Evolutionary conservation across 2,888 invertebrate genomes (phyloP).

Genomic region (Mayetiola destructor): DNA sequence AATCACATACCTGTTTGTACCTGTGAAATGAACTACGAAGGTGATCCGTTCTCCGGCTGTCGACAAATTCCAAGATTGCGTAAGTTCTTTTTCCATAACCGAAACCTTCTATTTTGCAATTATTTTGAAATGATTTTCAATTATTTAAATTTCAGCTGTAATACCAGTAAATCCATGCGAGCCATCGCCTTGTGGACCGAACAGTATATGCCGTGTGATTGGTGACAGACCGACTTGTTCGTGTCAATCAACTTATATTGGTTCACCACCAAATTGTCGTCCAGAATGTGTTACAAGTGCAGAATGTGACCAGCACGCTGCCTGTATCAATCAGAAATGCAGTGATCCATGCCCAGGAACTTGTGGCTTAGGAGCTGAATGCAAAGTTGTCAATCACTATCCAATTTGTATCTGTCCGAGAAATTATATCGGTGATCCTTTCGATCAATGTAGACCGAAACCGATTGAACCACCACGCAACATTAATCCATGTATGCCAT

Average conservation of each 20-base stretch:
- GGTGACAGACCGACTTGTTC: constrained; percentile 63
- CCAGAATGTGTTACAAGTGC: constrained; percentile 67
- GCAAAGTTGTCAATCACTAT: constrained; percentile 65
- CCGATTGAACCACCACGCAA: constrained; percentile 34
- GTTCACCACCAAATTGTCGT: constrained; percentile 60
- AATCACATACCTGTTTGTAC: constrained; percentile 73
- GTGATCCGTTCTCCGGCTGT: constrained; percentile 72
- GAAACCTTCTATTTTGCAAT: constrained; percentile 1
- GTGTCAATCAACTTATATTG: constrained; percentile 55
- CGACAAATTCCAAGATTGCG: constrained; percentile 42
- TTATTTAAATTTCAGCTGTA: not conserved
- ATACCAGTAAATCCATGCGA: constrained; percentile 46
- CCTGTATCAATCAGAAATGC: constrained; percentile 66
- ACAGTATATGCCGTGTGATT: constrained; percentile 56
- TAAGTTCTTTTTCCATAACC: constrained; percentile 36
- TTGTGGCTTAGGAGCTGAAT: constrained; percentile 48
- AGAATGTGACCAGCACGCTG: constrained; percentile 58
- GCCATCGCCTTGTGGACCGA: constrained; percentile 65
- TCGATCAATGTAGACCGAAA: constrained; percentile 45
- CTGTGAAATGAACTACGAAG: constrained; percentile 59
- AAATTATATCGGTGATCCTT: constrained; percentile 61
- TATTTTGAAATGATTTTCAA: not conserved
- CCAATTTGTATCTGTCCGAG: constrained; percentile 61
- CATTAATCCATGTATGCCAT: constrained; percentile 50
- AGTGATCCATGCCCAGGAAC: constrained; percentile 61